A percentile compares a stretch with the other conserved stretches of the same genome.
These are phyloP conservation scores for Sinopyrophorus schimmeli DNA, from an alignment of 2,888 invertebrate species.

Conservation along the genomic window DNA sequence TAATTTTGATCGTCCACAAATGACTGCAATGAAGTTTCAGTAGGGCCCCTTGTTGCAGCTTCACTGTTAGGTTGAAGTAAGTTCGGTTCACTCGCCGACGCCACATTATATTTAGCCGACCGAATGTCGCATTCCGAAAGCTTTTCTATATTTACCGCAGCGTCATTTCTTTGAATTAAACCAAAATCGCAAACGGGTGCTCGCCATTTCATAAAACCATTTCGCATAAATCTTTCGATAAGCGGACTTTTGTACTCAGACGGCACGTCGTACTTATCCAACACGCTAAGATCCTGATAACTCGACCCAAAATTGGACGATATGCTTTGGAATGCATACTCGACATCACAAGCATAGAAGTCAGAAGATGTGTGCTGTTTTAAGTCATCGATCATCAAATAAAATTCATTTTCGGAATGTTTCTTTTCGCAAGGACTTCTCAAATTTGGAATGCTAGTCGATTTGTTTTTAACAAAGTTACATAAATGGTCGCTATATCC, in stretches of 20 bases:
- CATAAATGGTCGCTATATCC: constrained; percentile 68
- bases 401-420: constrained; percentile 15
- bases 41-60: constrained; percentile 26
- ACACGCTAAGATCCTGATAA: constrained; percentile 52
- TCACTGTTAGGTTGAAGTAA: constrained; percentile 40
- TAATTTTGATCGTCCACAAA: constrained; percentile 32
- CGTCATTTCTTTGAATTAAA: constrained; percentile 36
- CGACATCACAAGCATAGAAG: constrained; percentile 50
- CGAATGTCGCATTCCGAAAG: constrained; percentile 39
- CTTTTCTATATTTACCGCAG: constrained; percentile 47
- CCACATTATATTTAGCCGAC: constrained; percentile 48
- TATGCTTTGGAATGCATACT: constrained; percentile 45
- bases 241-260: constrained; percentile 39
- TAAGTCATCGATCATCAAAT: no score
- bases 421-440: constrained; percentile 43
- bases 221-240: constrained; percentile 47
- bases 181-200: constrained; percentile 15
- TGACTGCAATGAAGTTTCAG: constrained; percentile 28
- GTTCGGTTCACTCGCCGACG: constrained; percentile 54
- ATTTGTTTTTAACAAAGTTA: constrained; percentile 48
- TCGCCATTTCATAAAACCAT: constrained; percentile 37
- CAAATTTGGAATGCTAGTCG: constrained; percentile 57
- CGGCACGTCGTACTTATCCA: constrained; percentile 45
- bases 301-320: constrained; percentile 53
- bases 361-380: constrained; percentile 24